Conservation (phyloP, 2,113 vertebrate species). For the Tyrannus savana region DNA sequence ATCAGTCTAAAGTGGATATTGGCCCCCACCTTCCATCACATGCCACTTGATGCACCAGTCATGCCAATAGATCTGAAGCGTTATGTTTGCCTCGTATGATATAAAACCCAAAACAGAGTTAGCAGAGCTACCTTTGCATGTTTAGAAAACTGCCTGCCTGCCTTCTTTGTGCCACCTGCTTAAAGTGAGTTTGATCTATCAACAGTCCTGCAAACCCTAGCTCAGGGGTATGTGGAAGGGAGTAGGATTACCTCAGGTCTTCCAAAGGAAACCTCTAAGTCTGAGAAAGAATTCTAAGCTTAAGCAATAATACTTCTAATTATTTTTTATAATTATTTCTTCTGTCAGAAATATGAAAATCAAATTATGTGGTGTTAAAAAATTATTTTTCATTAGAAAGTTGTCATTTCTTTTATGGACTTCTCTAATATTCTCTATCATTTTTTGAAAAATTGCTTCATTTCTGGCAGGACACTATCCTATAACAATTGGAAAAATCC, state of each 20-base stretch:
- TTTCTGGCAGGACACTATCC: neutral
- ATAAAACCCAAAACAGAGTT: neutral
- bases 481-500: neutral
- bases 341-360: conserved; percentile 26
- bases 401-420: conserved; percentile 16
- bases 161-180: neutral
- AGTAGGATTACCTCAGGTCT: neutral
- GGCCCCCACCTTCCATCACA: neutral
- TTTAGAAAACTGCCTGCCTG: neutral
- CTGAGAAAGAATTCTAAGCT: neutral
- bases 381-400: conserved; percentile 35
- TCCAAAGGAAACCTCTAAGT: neutral
- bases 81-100: neutral
- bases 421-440: neutral
- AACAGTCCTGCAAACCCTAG: neutral
- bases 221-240: neutral
- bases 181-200: neutral
- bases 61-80: neutral
- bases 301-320: conserved; percentile 5
- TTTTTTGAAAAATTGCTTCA: neutral
- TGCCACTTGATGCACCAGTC: neutral
- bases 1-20: neutral
- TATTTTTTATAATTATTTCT: conserved; percentile 31
- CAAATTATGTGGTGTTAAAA: conserved; percentile 26
- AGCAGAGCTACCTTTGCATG: neutral